Percentiles rank a stretch among this genome's conserved stretches.
Conservation (phyloP, 2,797 vertebrate species). For the Potorous gilbertii region DNA sequence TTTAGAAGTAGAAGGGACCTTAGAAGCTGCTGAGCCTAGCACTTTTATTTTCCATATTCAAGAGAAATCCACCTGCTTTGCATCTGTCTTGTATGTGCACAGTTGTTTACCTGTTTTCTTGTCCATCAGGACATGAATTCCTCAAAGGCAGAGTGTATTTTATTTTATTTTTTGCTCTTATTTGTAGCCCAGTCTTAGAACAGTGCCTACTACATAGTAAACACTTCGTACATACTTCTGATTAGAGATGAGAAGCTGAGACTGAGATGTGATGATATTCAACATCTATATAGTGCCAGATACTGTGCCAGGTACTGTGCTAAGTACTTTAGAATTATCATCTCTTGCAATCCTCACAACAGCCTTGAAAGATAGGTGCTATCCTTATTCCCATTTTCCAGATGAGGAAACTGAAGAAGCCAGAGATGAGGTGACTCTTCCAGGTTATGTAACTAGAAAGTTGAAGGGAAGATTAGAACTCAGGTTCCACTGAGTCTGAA, state of each 20-base stretch:
- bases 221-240: background rate
- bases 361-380: background rate
- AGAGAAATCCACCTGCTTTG: background rate
- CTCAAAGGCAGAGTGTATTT: background rate
- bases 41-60: background rate
- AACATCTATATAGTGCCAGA: background rate
- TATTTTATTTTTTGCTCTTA: background rate
- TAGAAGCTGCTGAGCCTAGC: background rate
- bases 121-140: background rate
- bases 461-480: background rate
- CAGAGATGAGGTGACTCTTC: background rate
- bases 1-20: background rate
- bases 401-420: background rate
- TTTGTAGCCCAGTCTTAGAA: background rate
- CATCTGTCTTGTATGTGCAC: background rate
- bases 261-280: background rate
- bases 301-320: background rate
- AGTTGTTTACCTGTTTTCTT: background rate
- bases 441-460: background rate
- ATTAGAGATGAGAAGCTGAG: background rate
- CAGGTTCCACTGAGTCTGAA: background rate
- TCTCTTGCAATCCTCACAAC: background rate
- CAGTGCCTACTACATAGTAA: background rate
- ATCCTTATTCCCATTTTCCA: background rate
- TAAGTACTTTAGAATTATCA: background rate